phyloP scores from a whole-genome alignment of 1,140 invertebrate species.

The Bathynomus jamesi region DNA sequence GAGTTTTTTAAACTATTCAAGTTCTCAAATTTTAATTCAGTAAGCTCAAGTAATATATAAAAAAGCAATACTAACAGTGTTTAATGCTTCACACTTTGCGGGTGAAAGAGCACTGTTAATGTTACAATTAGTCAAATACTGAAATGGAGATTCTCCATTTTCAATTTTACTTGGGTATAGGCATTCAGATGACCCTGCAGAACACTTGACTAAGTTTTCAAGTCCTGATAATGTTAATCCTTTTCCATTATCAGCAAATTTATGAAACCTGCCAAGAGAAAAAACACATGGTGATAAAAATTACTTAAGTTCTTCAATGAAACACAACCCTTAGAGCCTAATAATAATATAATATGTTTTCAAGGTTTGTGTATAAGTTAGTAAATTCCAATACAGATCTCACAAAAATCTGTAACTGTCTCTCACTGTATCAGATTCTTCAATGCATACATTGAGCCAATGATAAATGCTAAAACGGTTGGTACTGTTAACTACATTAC shows the following conservation, averaged over 20 bases:
- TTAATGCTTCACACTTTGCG: neutral
- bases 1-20: neutral
- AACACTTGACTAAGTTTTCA: neutral
- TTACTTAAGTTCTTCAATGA: too few relatives aligned
- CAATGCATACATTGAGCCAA: too few relatives aligned
- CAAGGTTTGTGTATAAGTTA: too few relatives aligned
- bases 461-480: too few relatives aligned
- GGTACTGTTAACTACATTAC: too few relatives aligned
- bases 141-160: neutral
- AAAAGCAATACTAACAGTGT: neutral
- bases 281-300: too few relatives aligned
- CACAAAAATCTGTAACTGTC: too few relatives aligned
- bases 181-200: neutral
- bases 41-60: neutral
- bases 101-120: neutral
- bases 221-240: neutral
- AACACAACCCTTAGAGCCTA: too few relatives aligned
- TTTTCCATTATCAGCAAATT: neutral
- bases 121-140: neutral
- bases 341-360: too few relatives aligned
- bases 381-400: too few relatives aligned
- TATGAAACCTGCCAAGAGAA: neutral
- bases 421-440: too few relatives aligned
- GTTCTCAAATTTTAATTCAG: neutral
- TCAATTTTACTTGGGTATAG: neutral